These are phyloP conservation scores for Athalia cordata DNA, from an alignment of 2,888 invertebrate genomes.

Conservation along the genomic window DNA sequence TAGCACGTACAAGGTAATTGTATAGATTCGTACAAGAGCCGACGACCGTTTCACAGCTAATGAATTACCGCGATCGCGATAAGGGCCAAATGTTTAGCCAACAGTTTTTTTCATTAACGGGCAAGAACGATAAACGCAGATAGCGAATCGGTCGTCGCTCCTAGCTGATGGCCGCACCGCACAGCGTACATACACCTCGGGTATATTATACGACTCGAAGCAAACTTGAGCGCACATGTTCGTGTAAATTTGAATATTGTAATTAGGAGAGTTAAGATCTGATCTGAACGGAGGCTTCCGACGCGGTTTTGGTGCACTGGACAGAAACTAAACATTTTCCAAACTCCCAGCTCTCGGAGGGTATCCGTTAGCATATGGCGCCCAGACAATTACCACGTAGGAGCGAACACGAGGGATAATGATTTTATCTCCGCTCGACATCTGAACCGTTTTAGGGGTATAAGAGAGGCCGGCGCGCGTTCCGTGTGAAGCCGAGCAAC, in stretches of 20 bases:
- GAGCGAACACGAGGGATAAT: slow-evolving; percentile 41
- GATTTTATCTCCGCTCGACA: slow-evolving; percentile 41
- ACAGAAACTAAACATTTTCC: slow-evolving; percentile 41
- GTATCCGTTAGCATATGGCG: slow-evolving; percentile 63
- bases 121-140: slow-evolving; percentile 32
- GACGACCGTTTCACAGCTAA: slow-evolving; percentile 54
- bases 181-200: not conserved
- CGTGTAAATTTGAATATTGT: slow-evolving; percentile 69
- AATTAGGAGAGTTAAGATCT: slow-evolving; percentile 60
- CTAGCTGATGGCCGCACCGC: no score
- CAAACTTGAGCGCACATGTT: slow-evolving; percentile 60
- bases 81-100: slow-evolving; percentile 69
- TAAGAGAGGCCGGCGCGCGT: slow-evolving; percentile 1
- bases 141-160: slow-evolving; percentile 22
- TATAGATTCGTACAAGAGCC: not conserved
- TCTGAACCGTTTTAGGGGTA: slow-evolving; percentile 38
- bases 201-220: not conserved
- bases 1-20: no score
- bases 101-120: slow-evolving; percentile 60
- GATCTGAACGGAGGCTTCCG: slow-evolving; percentile 34
- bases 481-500: slow-evolving; percentile 30
- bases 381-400: slow-evolving; percentile 60
- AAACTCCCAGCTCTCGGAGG: slow-evolving; percentile 38
- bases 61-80: slow-evolving; percentile 69
- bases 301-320: slow-evolving; percentile 30